Evolutionary conservation across 2,113 vertebrate species (phyloP).

Genomic region (Leuciscus idus): DNA sequence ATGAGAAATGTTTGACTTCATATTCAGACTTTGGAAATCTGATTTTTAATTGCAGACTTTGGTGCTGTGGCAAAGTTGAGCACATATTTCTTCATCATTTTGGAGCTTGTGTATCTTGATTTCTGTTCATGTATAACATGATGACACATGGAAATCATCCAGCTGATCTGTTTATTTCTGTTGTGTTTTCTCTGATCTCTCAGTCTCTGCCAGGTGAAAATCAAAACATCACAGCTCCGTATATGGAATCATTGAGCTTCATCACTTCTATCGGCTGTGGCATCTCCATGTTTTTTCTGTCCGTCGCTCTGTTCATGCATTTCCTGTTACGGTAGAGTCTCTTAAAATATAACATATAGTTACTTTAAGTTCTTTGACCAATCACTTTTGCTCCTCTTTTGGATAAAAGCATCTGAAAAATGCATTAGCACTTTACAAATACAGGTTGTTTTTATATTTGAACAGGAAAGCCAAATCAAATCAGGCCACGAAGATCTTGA

Average conservation of each 20-base stretch:
- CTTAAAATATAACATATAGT: not conserved
- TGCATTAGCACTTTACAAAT: not conserved
- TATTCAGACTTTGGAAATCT: too few relatives aligned
- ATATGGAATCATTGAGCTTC: constrained; percentile 57
- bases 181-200: constrained; percentile 2
- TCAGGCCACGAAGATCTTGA: constrained; percentile 69
- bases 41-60: too few relatives aligned
- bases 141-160: not conserved
- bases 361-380: too few relatives aligned
- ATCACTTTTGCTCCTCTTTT: too few relatives aligned
- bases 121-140: too few relatives aligned
- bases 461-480: constrained; percentile 67
- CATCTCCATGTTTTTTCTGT: constrained; percentile 65
- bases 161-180: not conserved
- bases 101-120: too few relatives aligned
- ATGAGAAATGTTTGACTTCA: too few relatives aligned
- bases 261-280: constrained; percentile 68
- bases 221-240: not conserved
- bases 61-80: too few relatives aligned
- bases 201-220: constrained; percentile 29
- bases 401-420: too few relatives aligned
- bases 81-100: too few relatives aligned
- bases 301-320: constrained; percentile 63
- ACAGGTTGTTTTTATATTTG: not conserved
- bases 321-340: constrained; percentile 57